Base-by-base conservation (phyloP, 1,140 invertebrate species). In the Nixonia krombeini region DNA sequence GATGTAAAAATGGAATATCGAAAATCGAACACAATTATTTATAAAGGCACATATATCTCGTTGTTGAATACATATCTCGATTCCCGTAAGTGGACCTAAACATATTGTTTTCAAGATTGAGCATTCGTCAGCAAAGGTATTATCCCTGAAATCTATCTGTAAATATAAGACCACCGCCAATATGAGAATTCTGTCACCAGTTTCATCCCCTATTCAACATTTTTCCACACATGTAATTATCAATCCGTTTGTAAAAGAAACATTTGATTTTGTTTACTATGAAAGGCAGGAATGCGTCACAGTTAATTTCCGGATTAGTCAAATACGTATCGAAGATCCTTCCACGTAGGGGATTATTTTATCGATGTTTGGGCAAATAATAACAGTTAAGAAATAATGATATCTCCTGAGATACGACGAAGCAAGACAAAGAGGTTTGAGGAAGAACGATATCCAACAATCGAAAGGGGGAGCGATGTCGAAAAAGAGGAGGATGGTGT, bases 191-290 rank as follows among this genome's bases (percentile, higher is more conserved):
- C 72, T 79, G 71, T 73, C 76, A 56, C 58, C 68, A 65, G 73
- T 13, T 68, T 75, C 74, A 76, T 73, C 67, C 76, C 78, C 74
- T 72, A 76, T 76, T 81, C 81, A 81, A 81, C n/a, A 57, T 64
- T 52, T 55, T 17, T n/a, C 49, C 53, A 68, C 16, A 55, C 13
- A 47, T n/a, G n/a, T n/a, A n/a, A n/a, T n/a, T n/a, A n/a, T n/a
- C n/a, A n/a, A n/a, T n/a, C n/a, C n/a, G n/a, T n/a, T n/a, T n/a
- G n/a, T n/a, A n/a, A n/a, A n/a, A n/a, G n/a, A n/a, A n/a, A n/a
- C n/a, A n/a, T n/a, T n/a, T n/a, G n/a, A n/a, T n/a, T n/a, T n/a
- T n/a, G n/a, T n/a, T n/a, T n/a, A n/a, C n/a, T n/a, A n/a, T n/a
- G n/a, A n/a, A n/a, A n/a, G n/a, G n/a, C n/a, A n/a, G n/a, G n/a